A percentile compares a stretch with the other conserved stretches of the same genome.
Evolutionary conservation across 2,797 vertebrate species (phyloP).

Genomic region (Ctenopoma multispine): DNA sequence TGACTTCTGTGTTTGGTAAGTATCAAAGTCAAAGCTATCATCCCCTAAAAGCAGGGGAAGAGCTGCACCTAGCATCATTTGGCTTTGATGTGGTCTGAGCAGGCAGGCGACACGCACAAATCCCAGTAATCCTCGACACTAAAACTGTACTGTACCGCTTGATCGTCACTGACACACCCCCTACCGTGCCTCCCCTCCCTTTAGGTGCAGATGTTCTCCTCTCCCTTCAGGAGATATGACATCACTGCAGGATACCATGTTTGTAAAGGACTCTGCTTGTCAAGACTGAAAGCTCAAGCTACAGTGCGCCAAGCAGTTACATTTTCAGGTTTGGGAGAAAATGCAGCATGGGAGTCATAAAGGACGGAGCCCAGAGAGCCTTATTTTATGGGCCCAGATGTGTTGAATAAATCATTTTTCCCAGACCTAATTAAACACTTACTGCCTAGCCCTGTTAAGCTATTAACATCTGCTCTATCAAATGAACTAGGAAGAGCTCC

Average conservation of each 20-base stretch:
- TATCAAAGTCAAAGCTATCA: conserved; percentile 43
- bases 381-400: conserved; percentile 77
- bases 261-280: conserved; percentile 39
- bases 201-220: conserved; percentile 39
- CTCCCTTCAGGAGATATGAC: conserved; percentile 42
- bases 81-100: conserved; percentile 60
- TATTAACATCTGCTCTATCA: conserved; percentile 79
- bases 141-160: conserved; percentile 51
- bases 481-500: conserved; percentile 64
- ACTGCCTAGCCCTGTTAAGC: conserved; percentile 69
- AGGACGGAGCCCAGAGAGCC: conserved; percentile 58
- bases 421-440: conserved; percentile 78
- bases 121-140: conserved; percentile 68
- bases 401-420: conserved; percentile 77
- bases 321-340: conserved; percentile 34
- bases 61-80: conserved; percentile 39
- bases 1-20: conserved; percentile 11
- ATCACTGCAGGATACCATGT: conserved; percentile 38
- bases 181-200: conserved; percentile 39
- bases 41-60: conserved; percentile 25
- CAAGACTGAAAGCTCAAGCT: conserved; percentile 23
- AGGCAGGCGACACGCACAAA: conserved; percentile 58
- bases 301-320: conserved; percentile 15
- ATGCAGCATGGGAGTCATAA: conserved; percentile 42
- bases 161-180: conserved; percentile 51